Conservation (phyloP, 2,113 vertebrate species). For the Cynoglossus semilaevis region DNA sequence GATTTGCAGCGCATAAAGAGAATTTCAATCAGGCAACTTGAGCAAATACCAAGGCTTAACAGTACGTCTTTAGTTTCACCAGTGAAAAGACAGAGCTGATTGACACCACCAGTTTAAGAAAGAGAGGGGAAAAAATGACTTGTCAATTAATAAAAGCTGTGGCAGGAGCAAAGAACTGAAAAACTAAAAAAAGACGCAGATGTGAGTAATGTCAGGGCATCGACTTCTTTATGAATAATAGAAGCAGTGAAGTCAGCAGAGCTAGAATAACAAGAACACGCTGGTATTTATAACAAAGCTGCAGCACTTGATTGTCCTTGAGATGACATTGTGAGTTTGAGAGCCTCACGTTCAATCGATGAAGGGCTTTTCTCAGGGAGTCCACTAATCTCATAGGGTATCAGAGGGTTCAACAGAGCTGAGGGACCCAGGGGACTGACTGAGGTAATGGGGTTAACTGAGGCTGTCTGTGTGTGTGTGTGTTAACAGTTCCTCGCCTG, state of each 20-base stretch:
- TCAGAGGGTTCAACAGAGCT: constrained; percentile 65
- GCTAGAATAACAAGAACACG: constrained; percentile 46
- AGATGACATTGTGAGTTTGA: constrained; percentile 66
- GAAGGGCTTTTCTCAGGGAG: constrained; percentile 70
- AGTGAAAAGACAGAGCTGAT: constrained; percentile 12
- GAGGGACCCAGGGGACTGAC: constrained; percentile 61
- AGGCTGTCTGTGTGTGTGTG: constrained; percentile 21
- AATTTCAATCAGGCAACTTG: constrained; percentile 40
- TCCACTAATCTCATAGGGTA: constrained; percentile 74
- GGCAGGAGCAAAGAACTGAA: constrained; percentile 12
- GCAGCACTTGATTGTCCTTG: constrained; percentile 56
- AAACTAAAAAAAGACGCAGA: constrained; percentile 26
- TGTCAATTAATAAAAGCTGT: constrained; percentile 45
- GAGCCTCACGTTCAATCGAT: constrained; percentile 65
- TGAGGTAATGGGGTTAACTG: constrained; percentile 65
- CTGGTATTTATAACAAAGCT: constrained; percentile 49
- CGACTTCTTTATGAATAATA: constrained; percentile 54
- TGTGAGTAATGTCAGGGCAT: constrained; percentile 45
- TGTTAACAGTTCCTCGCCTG: not conserved
- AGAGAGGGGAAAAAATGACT: constrained; percentile 9
- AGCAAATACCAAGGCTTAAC: constrained; percentile 38
- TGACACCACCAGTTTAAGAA: constrained; percentile 3
- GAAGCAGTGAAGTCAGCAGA: constrained; percentile 34
- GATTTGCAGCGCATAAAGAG: constrained; percentile 48
- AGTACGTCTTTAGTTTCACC: constrained; percentile 36